Base-by-base conservation (phyloP, 2,888 invertebrate genomes). In the Allygus modestus region DNA sequence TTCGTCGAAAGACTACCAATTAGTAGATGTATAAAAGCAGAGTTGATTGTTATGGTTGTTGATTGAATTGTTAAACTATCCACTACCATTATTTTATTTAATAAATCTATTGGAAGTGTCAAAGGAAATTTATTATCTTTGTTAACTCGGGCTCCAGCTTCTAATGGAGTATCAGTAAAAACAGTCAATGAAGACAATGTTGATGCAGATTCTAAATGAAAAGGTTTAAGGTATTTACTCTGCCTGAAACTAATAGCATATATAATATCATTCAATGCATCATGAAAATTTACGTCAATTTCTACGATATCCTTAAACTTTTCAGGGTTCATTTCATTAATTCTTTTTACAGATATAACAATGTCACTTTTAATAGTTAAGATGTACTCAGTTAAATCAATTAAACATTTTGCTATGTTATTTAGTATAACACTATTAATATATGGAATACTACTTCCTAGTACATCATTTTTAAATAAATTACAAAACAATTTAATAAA, bases 11-110 rank as follows among this genome's bases (percentile, higher is more conserved):
- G 28, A 65, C 31, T 26, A 23, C 58, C 58, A 58, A 2, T 31
- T 26, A 28, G 0, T 65, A 23, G 23, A n/a, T 65, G 28, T 0
- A 31, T 17, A 1, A 65, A 26, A 15, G 65, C 2, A 7, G 65
- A 12, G n/a, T 20, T 15, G 9, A 15, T n/a, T 15, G 4, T 65
- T 0, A 65, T 11, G 7, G 28, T 0, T 65, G 65, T 28, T 17
- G 65, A 65, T 15, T 15, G 28, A 31, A 65, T 65, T 28, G 65
- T 65, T 31, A 65, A 28, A 28, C 65, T 65, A 2, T 65, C 65
- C 9, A 11, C 9, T 28, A 2, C 17, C 20, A 1, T 54, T 23
- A 54, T n/a, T 65, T 26, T 15, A 31, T 31, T 31, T 31, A 28
- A 17, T 65, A 65, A 65, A 65, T 28, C 26, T 15, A 1, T 31